These are phyloP conservation scores for Addax nasomaculatus DNA, from an alignment of 2,113 vertebrate species.

Conservation along the genomic window DNA sequence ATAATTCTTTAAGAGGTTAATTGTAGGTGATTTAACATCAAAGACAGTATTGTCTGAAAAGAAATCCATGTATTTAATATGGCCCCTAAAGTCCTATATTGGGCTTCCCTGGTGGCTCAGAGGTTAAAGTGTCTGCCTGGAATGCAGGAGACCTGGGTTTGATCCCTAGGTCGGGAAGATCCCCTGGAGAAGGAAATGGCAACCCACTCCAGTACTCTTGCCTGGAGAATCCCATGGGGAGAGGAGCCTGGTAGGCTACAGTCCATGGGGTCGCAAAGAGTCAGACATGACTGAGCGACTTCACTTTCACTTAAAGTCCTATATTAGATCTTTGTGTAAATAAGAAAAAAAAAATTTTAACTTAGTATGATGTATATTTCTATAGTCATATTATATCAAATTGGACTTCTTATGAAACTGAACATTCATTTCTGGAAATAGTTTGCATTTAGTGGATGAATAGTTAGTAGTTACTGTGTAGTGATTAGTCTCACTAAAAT, in stretches of 20 bases:
- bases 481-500: neutral
- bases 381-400: neutral
- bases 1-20: conserved; percentile 3
- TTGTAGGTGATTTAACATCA: neutral
- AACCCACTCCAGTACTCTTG: too few relatives aligned
- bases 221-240: too few relatives aligned
- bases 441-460: neutral
- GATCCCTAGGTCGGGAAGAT: too few relatives aligned
- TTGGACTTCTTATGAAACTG: neutral
- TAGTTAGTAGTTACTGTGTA: neutral
- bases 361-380: neutral
- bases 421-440: neutral
- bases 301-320: neutral
- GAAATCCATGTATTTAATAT: neutral
- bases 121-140: too few relatives aligned
- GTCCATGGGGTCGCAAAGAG: too few relatives aligned
- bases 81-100: neutral
- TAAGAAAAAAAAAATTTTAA: neutral
- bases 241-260: too few relatives aligned
- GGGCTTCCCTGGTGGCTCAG: too few relatives aligned
- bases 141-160: too few relatives aligned
- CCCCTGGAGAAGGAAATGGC: too few relatives aligned
- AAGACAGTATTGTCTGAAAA: neutral
- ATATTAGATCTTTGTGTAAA: neutral
- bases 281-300: too few relatives aligned